Evolutionary conservation across 2,888 invertebrate genomes (phyloP), one percentile per base, ranked within the genome.

Genomic region (Tetropium fuscum): DNA sequence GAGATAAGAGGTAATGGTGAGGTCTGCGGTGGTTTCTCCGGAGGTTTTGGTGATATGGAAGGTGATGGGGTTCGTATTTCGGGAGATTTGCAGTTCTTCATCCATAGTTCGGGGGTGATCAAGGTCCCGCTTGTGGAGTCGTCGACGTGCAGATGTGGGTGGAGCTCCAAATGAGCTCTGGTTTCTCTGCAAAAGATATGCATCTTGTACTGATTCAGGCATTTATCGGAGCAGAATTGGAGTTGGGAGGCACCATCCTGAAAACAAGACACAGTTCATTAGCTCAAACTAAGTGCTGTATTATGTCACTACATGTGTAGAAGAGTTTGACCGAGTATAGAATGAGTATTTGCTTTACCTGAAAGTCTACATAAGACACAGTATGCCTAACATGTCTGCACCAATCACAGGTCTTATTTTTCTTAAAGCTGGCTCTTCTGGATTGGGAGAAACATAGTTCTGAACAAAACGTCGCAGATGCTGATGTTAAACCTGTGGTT

Each of bases 201-300:
- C 95, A 97, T 96, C 84, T 97, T 96, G 86, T 96, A 97, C 81
- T 96, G 95, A 79, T 95, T 96, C 68, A 96, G 85, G 77, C 96
- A 97, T 85, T 95, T 95, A 81, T 95, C 94, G 41, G 94, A 94
- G 81, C 89, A 92, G 81, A 96, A 96, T 82, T 96, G 95, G 40
- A 96, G 85, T 76, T 95, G 95, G 15, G 93, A 91, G 67, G 94
- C 93, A 38, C 95, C 95, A 76, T 95, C 95, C 86, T 94, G 88
- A 25, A 78, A 66, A 55, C 22, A 48, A 34, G 15, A 25, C n/a
- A n/a, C n/a, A n/a, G n/a, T n/a, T n/a, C n/a, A n/a, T n/a, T n/a
- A n/a, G n/a, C n/a, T n/a, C n/a, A n/a, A n/a, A n/a, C n/a, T n/a
- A n/a, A n/a, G n/a, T n/a, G n/a, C n/a, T n/a, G n/a, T n/a, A n/a